phyloP scores from a whole-genome alignment of 2,113 vertebrate genomes.

The Caloenas nicobarica region DNA sequence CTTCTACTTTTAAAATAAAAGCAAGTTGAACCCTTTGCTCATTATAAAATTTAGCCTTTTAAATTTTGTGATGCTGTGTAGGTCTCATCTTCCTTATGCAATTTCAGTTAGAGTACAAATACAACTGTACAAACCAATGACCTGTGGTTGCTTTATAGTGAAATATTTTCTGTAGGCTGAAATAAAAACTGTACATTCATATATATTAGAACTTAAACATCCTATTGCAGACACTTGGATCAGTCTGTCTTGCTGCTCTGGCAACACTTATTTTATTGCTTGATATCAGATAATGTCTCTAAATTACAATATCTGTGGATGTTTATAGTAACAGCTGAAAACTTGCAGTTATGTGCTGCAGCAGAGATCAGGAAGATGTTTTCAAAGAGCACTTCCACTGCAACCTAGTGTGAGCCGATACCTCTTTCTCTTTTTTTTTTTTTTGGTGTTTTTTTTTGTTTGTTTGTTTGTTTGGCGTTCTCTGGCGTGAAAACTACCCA shows the following conservation, averaged over 20 bases:
- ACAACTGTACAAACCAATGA: not conserved
- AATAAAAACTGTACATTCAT: not conserved
- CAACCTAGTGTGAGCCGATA: not conserved
- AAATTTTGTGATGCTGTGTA: accelerated
- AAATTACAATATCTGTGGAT: not conserved
- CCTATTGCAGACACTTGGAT: not conserved
- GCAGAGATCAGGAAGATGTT: not conserved
- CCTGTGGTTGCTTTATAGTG: not conserved
- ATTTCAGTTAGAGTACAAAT: not conserved
- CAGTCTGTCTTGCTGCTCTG: not conserved
- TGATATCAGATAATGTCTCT: not conserved
- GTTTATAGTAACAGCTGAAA: not conserved
- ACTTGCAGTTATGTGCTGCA: not conserved
- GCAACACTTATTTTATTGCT: not conserved
- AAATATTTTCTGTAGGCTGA: not conserved
- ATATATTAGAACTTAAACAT: not conserved
- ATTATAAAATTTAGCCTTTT: not conserved
- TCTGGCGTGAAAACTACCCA: not conserved
- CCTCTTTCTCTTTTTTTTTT: not conserved
- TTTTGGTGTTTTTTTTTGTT: too few species aligned
- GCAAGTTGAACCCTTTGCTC: not conserved
- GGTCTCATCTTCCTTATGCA: not conserved
- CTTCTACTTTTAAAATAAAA: not conserved
- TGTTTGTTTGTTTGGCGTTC: not conserved
- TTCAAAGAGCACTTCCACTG: not conserved